These are phyloP conservation scores for Drosophila bocki DNA, from an alignment of 1,140 invertebrate species.

Conservation along the genomic window DNA sequence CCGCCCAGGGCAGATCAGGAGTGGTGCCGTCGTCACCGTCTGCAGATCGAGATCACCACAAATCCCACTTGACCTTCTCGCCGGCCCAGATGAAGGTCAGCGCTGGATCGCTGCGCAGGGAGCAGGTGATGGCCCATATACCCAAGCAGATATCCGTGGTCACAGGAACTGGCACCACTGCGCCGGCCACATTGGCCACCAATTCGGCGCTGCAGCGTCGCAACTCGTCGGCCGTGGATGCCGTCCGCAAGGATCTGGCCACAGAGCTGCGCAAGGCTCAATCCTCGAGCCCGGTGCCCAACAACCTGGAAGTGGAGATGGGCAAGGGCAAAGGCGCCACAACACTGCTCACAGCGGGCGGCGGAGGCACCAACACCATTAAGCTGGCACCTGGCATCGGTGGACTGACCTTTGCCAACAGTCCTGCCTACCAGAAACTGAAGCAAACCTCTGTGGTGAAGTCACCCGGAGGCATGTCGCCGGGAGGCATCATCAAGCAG, in stretches of 20 bases:
- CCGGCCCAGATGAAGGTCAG: constrained; percentile 88
- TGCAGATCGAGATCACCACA: constrained; percentile 85
- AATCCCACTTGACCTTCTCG: constrained; percentile 89
- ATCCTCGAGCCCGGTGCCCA: constrained; percentile 30
- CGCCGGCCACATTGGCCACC: constrained; percentile 71
- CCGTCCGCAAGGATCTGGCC: constrained; percentile 78
- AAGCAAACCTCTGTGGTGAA: constrained; percentile 72
- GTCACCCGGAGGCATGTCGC: constrained; percentile 43
- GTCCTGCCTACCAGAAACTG: constrained; percentile 78
- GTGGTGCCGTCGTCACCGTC: constrained; percentile 64
- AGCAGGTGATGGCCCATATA: constrained; percentile 86
- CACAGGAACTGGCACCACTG: constrained; percentile 48
- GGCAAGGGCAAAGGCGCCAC: constrained; percentile 34
- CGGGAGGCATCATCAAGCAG: constrained; percentile 55
- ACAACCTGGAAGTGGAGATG: constrained; percentile 40
- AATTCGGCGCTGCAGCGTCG: constrained; percentile 72
- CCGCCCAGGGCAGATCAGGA: constrained; percentile 35
- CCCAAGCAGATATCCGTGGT: constrained; percentile 86
- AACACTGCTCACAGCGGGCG: constrained; percentile 38
- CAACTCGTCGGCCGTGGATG: constrained; percentile 68
- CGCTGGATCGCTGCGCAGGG: constrained; percentile 72
- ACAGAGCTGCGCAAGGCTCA: constrained; percentile 67
- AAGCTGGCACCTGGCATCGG: constrained; percentile 83
- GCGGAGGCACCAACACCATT: constrained; percentile 67
- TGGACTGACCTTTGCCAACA: constrained; percentile 84